phyloP scores from a whole-genome alignment of 2,888 invertebrate species.

The Timandra comae region DNA sequence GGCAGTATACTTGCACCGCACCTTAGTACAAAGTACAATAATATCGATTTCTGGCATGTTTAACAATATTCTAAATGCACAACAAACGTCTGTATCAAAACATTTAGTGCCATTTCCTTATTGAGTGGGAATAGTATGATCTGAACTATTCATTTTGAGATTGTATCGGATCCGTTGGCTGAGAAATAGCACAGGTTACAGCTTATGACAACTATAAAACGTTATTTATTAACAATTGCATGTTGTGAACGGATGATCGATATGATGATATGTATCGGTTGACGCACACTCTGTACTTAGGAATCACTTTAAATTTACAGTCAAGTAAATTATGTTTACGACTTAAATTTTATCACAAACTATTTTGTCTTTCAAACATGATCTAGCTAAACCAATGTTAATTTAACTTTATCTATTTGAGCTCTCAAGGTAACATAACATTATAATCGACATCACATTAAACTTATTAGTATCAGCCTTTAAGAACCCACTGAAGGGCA shows the following conservation, averaged over 20 bases:
- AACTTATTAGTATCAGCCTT: no score
- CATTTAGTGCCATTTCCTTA: slow-evolving; percentile 30
- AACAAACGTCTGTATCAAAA: slow-evolving; percentile 24
- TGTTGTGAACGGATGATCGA: slow-evolving; percentile 33
- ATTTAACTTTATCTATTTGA: no score
- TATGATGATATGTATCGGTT: slow-evolving; percentile 32
- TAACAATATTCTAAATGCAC: slow-evolving; percentile 18
- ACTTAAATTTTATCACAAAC: no score
- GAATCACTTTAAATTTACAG: slow-evolving; percentile 5
- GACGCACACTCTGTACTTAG: slow-evolving; percentile 22
- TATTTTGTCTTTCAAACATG: no score
- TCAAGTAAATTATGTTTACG: no score
- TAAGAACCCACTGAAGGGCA: no score
- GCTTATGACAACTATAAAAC: slow-evolving; percentile 45
- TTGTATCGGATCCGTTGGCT: slow-evolving; percentile 25
- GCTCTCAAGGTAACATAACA: no score
- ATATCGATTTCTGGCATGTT: no score
- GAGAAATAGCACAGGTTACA: slow-evolving; percentile 44
- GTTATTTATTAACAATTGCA: slow-evolving; percentile 38
- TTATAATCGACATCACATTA: no score
- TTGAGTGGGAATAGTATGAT: slow-evolving; percentile 21
- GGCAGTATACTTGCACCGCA: slow-evolving; percentile 7
- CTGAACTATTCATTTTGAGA: slow-evolving; percentile 15
- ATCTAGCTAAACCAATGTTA: no score
- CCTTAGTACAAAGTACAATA: no score